Percentiles rank a stretch among this genome's conserved stretches.
These are phyloP conservation scores for Phlogophora meticulosa DNA, from an alignment of 2,888 invertebrate species.

Conservation along the genomic window DNA sequence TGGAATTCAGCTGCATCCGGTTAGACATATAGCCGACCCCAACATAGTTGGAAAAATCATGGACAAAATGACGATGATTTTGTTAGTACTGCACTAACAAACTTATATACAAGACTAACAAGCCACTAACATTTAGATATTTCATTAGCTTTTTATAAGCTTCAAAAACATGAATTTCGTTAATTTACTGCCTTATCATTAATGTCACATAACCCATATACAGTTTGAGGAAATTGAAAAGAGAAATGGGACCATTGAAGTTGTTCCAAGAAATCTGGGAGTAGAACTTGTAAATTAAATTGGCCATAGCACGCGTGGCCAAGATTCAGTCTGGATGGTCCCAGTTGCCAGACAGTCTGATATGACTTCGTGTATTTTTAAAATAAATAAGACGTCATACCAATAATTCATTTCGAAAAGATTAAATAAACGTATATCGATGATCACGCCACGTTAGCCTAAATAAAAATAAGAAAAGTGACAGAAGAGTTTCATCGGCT, in stretches of 20 bases:
- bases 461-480: conserved; percentile 60
- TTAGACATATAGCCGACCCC: too few relatives aligned
- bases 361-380: conserved; percentile 62
- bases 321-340: conserved; percentile 38
- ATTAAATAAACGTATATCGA: conserved; percentile 50
- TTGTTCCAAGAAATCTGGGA: conserved; percentile 62
- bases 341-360: conserved; percentile 76
- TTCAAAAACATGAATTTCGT: conserved; percentile 5
- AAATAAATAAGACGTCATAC: conserved; percentile 76
- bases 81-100: not conserved
- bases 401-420: conserved; percentile 51
- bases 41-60: too few relatives aligned
- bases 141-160: not conserved
- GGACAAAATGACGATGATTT: too few relatives aligned
- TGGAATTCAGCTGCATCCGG: too few relatives aligned
- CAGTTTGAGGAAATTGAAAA: conserved; percentile 15
- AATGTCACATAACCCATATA: conserved; percentile 20
- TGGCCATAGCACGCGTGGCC: conserved; percentile 62
- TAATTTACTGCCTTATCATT: conserved; percentile 27
- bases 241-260: conserved; percentile 28
- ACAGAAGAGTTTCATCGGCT: conserved; percentile 53
- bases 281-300: conserved; percentile 55
- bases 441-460: conserved; percentile 46
- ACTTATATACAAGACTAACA: not conserved
- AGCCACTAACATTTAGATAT: not conserved